Evolutionary conservation across 2,113 vertebrate genomes (phyloP).

Genomic region (Mesembrinibis cayennensis): DNA sequence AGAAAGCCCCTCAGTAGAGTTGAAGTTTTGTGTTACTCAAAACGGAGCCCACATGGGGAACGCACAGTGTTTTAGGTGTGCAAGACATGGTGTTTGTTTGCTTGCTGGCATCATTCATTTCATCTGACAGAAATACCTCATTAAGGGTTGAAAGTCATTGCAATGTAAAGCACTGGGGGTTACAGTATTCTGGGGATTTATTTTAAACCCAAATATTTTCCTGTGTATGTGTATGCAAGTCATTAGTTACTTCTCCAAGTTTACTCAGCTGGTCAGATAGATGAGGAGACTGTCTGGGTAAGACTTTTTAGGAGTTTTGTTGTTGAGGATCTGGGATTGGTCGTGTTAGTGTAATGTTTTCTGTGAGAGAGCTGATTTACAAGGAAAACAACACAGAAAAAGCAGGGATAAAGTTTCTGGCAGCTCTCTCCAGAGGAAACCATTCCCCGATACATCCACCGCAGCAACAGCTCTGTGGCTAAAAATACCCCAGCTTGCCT

Average conservation of each 20-base stretch:
- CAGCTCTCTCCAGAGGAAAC: constrained; percentile 1
- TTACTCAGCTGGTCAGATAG: constrained; percentile 20
- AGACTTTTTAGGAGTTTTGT: background rate
- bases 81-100: background rate
- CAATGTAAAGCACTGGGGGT: background rate
- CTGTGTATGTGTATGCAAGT: background rate
- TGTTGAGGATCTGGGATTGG: background rate
- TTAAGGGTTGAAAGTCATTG: background rate
- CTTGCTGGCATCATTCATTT: background rate
- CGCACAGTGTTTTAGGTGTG: background rate
- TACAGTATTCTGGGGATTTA: background rate
- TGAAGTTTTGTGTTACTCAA: background rate
- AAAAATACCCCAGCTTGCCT: background rate
- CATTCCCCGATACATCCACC: background rate
- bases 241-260: background rate
- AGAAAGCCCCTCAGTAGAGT: background rate
- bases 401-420: constrained; percentile 34
- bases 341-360: background rate
- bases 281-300: background rate
- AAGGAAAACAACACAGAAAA: constrained; percentile 31
- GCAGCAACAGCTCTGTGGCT: background rate
- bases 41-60: accelerated
- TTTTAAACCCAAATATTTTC: constrained; percentile 28
- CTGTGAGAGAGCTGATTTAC: constrained; percentile 6
- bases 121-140: background rate